Evolutionary conservation across 2,888 invertebrate species (phyloP).

Genomic region (Bombylius discolor): DNA sequence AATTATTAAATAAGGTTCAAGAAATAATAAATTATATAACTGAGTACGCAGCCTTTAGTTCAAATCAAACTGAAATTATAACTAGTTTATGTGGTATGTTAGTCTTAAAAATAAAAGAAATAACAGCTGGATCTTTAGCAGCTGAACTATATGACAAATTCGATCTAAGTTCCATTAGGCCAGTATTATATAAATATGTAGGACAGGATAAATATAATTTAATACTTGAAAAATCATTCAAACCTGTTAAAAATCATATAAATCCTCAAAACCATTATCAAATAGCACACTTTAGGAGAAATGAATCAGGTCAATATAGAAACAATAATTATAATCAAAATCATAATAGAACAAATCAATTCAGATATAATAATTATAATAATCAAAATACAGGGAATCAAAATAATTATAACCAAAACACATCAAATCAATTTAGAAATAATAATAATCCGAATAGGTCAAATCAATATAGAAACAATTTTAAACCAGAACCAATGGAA

Average conservation of each 20-base stretch:
- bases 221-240: not conserved
- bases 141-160: constrained; percentile 4
- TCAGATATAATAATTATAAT: not conserved
- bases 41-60: constrained; percentile 7
- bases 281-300: too few species aligned
- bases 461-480: not conserved
- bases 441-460: not conserved
- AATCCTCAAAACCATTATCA: not conserved
- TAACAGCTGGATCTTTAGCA: constrained; percentile 4
- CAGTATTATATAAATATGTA: constrained; percentile 4
- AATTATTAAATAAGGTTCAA: constrained; percentile 5
- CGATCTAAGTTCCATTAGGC: constrained; percentile 2
- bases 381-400: not conserved
- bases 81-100: constrained; percentile 3
- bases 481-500: not conserved
- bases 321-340: not conserved
- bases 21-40: constrained; percentile 3
- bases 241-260: not conserved
- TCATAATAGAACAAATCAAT: not conserved
- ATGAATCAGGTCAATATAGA: not conserved
- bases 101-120: constrained; percentile 4
- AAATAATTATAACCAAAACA: not conserved
- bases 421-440: not conserved
- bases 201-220: constrained; percentile 5
- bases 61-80: not conserved